Base-by-base conservation (phyloP, 1,140 invertebrate species). In the Bombus balteatus region DNA sequence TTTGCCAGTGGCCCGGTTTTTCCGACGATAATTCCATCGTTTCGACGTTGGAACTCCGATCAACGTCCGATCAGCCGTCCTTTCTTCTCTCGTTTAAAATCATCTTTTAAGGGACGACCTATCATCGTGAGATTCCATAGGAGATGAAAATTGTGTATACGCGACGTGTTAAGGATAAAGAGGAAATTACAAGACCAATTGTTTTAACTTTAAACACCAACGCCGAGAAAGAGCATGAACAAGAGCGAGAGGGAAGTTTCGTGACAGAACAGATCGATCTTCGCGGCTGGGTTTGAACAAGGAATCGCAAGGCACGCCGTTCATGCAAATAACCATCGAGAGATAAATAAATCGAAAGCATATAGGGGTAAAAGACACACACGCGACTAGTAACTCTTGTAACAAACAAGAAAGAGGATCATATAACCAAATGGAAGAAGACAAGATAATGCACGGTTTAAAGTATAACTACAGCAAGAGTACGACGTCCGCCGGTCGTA, bases 271-370 rank as follows among this genome's bases (percentile, higher is more conserved):
- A 39, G 32, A 83, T 83, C 57, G 72, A 65, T 72, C 32, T 3
- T 39, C 15, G 57, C 34, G 12, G 22, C n/a, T 70, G 41, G 66
- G 65, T 71, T 79, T 70, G 66, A 84, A 47, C 43, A 84, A 84
- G 75, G 75, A 79, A 62, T 84, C 39, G 39, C 47, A n/a, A 37
- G 41, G 66, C 43, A 22, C 78, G 32, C 34, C 28, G 62, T 12
- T 59, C 66, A 5, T 9, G 39, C 66, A 62, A 84, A 72, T 71
- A 80, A 72, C 66, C 75, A 72, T 71, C 65, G 39, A 70, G 53
- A 43, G 39, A 84, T 84, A 79, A 84, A 84, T 79, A 84, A 84
- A 53, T 68, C 32, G 66, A 71, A 71, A 47, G 83, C 65, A 65
- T 62, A 79, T 62, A 72, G 68, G 75, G 66, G 66, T 85, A 57